phyloP scores from a whole-genome alignment of 2,888 invertebrate genomes.

The Anarsia innoxiella region DNA sequence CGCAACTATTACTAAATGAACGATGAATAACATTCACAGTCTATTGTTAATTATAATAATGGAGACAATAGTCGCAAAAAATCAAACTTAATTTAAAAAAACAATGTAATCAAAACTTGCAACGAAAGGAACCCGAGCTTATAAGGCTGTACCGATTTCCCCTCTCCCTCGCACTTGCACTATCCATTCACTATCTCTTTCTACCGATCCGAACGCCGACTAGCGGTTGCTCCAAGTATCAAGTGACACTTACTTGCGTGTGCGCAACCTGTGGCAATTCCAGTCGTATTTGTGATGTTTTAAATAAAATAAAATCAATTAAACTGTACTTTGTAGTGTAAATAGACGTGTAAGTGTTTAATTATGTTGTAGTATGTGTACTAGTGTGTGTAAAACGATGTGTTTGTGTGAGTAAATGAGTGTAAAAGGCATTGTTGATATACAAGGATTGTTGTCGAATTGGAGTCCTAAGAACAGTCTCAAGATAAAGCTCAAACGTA shows the following conservation, averaged over 20 bases:
- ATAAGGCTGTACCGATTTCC: slow-evolving; percentile 33
- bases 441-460: slow-evolving; percentile 60
- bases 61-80: too few relatives aligned
- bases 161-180: slow-evolving; percentile 25
- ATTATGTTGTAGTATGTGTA: slow-evolving; percentile 20
- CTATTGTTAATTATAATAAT: too few relatives aligned
- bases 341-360: slow-evolving; percentile 9
- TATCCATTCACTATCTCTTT: slow-evolving; percentile 25
- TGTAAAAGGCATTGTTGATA: slow-evolving; percentile 61
- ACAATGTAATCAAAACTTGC: too few relatives aligned
- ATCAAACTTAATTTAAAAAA: too few relatives aligned
- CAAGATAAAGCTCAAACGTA: slow-evolving; percentile 73
- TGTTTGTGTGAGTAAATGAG: slow-evolving; percentile 67
- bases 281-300: slow-evolving; percentile 20
- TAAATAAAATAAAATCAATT: slow-evolving; percentile 17
- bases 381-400: slow-evolving; percentile 37
- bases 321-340: slow-evolving; percentile 11
- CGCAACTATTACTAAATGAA: too few relatives aligned
- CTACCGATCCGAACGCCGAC: slow-evolving; percentile 39
- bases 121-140: slow-evolving; percentile 34
- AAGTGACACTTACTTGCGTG: slow-evolving; percentile 62
- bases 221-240: slow-evolving; percentile 46
- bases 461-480: slow-evolving; percentile 69
- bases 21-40: too few relatives aligned
- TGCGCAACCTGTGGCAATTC: slow-evolving; percentile 57